Percentiles rank a stretch among this genome's conserved stretches.
Conservation (phyloP, 1,140 invertebrate species). For the Camponotus pennsylvanicus region DNA sequence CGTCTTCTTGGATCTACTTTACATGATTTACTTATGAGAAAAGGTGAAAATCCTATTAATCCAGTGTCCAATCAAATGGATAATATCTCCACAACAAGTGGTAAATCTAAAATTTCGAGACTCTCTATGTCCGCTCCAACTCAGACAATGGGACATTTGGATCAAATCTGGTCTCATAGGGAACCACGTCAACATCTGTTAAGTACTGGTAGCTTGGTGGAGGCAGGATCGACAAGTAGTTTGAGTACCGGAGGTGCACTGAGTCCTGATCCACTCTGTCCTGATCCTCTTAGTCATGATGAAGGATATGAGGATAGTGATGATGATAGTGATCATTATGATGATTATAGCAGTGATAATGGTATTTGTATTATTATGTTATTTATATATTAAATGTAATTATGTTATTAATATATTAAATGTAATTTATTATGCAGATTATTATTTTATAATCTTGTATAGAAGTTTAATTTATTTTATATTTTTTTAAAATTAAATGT, state of each 20-base stretch:
- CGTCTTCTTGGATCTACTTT: slow-evolving; percentile 84
- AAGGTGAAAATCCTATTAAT: slow-evolving; percentile 85
- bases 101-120: slow-evolving; percentile 87
- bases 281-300: slow-evolving; percentile 93
- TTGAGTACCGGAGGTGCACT: slow-evolving; percentile 93
- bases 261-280: slow-evolving; percentile 89
- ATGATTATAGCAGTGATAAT: slow-evolving; percentile 94
- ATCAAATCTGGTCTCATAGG: slow-evolving; percentile 93
- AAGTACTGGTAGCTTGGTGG: slow-evolving; percentile 94
- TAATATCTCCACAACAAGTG: slow-evolving; percentile 80
- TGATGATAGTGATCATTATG: slow-evolving; percentile 95
- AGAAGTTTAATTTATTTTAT: neutral
- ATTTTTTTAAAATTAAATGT: neutral
- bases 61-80: slow-evolving; percentile 81
- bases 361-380: slow-evolving; percentile 83
- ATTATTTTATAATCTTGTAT: neutral
- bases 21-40: slow-evolving; percentile 90
- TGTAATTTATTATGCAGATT: neutral
- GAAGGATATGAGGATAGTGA: slow-evolving; percentile 90
- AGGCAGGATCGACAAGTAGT: slow-evolving; percentile 95
- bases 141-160: slow-evolving; percentile 89
- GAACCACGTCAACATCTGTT: slow-evolving; percentile 93
- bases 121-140: slow-evolving; percentile 95
- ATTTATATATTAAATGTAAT: neutral
- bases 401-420: too few species aligned